Conservation (phyloP, 2,888 invertebrate genomes). For the Tiphia femorata region DNA sequence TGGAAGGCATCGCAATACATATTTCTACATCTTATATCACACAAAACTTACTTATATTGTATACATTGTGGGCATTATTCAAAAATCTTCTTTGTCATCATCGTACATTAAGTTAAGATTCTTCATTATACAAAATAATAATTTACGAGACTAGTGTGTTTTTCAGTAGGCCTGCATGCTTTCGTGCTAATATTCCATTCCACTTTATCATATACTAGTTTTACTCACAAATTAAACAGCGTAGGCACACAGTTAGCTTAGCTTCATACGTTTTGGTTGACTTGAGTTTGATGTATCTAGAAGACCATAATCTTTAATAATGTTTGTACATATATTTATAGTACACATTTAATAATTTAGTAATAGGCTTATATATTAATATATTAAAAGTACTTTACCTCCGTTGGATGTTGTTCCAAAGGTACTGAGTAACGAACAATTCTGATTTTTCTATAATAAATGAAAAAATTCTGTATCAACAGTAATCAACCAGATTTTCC, state of each 20-base stretch:
- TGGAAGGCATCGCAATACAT: slow-evolving; percentile 42
- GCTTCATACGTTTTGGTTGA: slow-evolving; percentile 65
- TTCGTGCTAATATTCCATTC: slow-evolving; percentile 47
- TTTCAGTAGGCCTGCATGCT: slow-evolving; percentile 61
- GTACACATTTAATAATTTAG: background rate
- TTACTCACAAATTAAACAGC: slow-evolving; percentile 46
- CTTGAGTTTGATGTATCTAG: slow-evolving; percentile 58
- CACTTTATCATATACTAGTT: slow-evolving; percentile 34
- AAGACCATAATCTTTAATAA: slow-evolving; percentile 26
- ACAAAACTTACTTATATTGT: slow-evolving; percentile 58
- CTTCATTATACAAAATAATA: slow-evolving; percentile 62
- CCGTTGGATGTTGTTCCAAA: slow-evolving; percentile 62
- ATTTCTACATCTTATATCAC: slow-evolving; percentile 58
- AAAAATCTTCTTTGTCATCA: slow-evolving; percentile 49
- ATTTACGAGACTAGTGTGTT: slow-evolving; percentile 63
- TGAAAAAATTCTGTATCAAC: background rate
- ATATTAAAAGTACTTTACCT: slow-evolving; percentile 51
- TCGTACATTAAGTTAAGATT: slow-evolving; percentile 25
- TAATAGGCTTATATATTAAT: too few relatives aligned
- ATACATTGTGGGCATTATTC: slow-evolving; percentile 55
- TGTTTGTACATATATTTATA: slow-evolving; percentile 1
- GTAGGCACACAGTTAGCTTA: slow-evolving; percentile 66
- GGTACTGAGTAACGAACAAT: slow-evolving; percentile 58
- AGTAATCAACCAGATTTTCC: background rate
- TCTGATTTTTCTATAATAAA: slow-evolving; percentile 62